A percentile compares a stretch with the other conserved stretches of the same genome.
These are phyloP conservation scores for Entomobrya multifasciata DNA, from an alignment of 2,888 invertebrate species.

Conservation along the genomic window DNA sequence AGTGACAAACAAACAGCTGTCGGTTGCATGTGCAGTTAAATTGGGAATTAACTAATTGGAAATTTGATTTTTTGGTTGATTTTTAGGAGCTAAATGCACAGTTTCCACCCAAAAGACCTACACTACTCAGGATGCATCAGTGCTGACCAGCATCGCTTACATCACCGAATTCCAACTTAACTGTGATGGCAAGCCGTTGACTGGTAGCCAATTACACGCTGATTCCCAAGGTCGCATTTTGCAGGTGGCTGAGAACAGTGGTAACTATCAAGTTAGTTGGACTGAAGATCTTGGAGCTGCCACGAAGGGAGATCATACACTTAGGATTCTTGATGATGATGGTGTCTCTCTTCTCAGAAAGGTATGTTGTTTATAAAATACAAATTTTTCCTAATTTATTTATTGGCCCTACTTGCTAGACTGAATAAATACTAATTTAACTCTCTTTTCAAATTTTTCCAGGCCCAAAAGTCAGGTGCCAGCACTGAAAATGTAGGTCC, in stretches of 20 bases:
- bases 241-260: slow-evolving; percentile 72
- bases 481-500: slow-evolving; percentile 81
- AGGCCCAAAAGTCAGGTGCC: slow-evolving; percentile 75
- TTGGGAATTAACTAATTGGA: background rate
- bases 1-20: too few relatives aligned
- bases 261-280: slow-evolving; percentile 89
- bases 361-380: slow-evolving; percentile 82
- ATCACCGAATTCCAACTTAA: slow-evolving; percentile 93
- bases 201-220: slow-evolving; percentile 81
- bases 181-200: slow-evolving; percentile 83
- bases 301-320: slow-evolving; percentile 89
- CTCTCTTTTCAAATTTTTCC: background rate
- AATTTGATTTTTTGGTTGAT: background rate
- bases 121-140: slow-evolving; percentile 95
- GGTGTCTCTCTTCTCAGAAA: slow-evolving; percentile 93
- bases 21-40: background rate
- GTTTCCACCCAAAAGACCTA: slow-evolving; percentile 89
- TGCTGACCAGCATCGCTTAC: slow-evolving; percentile 94
- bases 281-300: slow-evolving; percentile 92
- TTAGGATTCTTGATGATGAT: slow-evolving; percentile 95
- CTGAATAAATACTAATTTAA: slow-evolving; percentile 4
- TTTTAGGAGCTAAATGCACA: slow-evolving; percentile 80
- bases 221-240: slow-evolving; percentile 83
- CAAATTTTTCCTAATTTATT: too few relatives aligned
- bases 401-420: too few relatives aligned